Evolutionary conservation across 1,140 invertebrate species (phyloP).

Genomic region (Wasmannia auropunctata): DNA sequence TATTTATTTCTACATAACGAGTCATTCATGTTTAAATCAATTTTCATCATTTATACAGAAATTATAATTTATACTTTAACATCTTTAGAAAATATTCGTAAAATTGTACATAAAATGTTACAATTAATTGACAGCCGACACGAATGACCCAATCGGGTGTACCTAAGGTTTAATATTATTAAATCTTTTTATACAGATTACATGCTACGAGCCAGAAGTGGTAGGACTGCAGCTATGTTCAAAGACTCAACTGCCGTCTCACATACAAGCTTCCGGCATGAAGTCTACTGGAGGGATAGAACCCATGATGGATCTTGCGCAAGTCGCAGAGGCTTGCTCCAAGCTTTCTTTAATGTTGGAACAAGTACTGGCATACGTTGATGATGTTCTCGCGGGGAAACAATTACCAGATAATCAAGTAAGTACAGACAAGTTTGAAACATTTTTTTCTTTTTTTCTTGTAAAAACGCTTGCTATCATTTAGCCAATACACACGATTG

Average conservation of each 20-base stretch:
- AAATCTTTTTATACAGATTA: conserved; percentile 84
- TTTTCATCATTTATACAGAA: too few species aligned
- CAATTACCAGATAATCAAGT: conserved; percentile 90
- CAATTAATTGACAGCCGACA: too few species aligned
- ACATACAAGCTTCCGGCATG: conserved; percentile 70
- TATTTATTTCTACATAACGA: too few species aligned
- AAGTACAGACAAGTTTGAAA: background rate
- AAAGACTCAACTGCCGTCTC: conserved; percentile 87
- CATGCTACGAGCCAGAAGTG: conserved; percentile 95
- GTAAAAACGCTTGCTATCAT: background rate
- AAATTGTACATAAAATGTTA: too few species aligned
- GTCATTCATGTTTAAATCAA: too few species aligned
- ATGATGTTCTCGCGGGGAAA: conserved; percentile 92
- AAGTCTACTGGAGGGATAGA: conserved; percentile 88
- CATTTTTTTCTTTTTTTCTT: background rate
- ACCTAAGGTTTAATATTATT: background rate
- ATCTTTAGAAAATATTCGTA: too few species aligned
- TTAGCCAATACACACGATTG: background rate
- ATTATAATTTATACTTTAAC: too few species aligned
- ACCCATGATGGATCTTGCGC: conserved; percentile 93
- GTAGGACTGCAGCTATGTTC: conserved; percentile 92
- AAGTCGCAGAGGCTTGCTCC: conserved; percentile 92
- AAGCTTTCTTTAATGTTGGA: conserved; percentile 92
- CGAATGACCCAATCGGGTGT: too few species aligned
- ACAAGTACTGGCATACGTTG: conserved; percentile 94